phyloP scores from a whole-genome alignment of 2,113 vertebrate species.

The Cairina moschata region DNA sequence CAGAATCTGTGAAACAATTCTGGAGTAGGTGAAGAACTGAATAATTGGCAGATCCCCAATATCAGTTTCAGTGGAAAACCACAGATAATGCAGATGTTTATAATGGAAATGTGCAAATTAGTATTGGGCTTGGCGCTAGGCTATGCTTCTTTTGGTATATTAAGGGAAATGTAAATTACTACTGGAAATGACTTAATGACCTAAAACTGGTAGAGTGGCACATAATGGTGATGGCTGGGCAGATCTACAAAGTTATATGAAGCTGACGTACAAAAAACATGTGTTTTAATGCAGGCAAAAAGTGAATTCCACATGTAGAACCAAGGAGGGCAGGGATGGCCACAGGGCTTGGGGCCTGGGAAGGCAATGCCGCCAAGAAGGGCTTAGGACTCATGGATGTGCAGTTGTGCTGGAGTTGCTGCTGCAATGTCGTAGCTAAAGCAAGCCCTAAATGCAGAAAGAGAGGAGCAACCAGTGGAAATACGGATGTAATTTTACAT shows the following conservation, averaged over 20 bases:
- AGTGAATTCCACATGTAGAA: neutral
- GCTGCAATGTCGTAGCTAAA: neutral
- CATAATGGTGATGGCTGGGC: neutral
- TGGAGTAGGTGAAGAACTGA: neutral
- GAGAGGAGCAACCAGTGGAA: neutral
- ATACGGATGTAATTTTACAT: neutral
- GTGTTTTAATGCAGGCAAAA: neutral
- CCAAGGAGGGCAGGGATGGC: neutral
- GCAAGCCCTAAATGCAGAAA: neutral
- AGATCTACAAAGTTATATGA: neutral
- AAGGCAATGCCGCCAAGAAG: neutral
- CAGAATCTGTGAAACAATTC: neutral
- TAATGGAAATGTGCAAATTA: neutral
- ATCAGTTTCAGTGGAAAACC: neutral
- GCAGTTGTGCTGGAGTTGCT: neutral
- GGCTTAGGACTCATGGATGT: neutral
- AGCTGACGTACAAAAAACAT: neutral
- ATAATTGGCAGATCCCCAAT: neutral
- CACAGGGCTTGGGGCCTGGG: neutral
- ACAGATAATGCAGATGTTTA: neutral
- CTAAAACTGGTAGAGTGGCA: neutral
- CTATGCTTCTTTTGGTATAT: neutral
- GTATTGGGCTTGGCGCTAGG: neutral
- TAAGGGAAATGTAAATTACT: neutral
- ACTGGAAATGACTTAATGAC: neutral